Evolutionary conservation across 2,113 vertebrate species (phyloP).

Genomic region (Muntiacus muntjak): DNA sequence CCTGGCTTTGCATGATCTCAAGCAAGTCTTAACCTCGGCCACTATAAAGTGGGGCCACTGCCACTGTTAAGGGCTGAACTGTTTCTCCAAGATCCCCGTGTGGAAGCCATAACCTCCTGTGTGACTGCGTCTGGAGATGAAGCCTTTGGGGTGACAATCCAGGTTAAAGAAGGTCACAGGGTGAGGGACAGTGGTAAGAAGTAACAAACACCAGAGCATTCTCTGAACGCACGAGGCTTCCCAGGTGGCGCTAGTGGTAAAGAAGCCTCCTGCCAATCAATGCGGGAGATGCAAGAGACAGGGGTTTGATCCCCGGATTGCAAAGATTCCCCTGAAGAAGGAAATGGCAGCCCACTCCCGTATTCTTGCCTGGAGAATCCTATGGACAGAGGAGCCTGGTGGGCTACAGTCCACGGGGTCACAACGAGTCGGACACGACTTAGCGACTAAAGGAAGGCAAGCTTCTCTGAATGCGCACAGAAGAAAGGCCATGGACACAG

Average conservation of each 20-base stretch:
- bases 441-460: background rate
- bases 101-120: background rate
- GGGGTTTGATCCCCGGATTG: background rate
- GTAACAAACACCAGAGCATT: background rate
- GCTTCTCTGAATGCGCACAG: background rate
- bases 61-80: background rate
- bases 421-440: background rate
- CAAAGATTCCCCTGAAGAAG: background rate
- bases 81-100: background rate
- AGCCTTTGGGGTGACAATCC: background rate
- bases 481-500: background rate
- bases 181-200: background rate
- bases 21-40: background rate
- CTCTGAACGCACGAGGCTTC: background rate
- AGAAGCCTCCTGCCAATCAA: background rate
- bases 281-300: background rate
- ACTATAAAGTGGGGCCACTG: accelerated
- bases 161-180: background rate
- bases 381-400: background rate
- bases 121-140: background rate
- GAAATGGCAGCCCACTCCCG: background rate
- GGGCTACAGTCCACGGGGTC: background rate
- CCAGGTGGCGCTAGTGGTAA: background rate
- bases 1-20: background rate
- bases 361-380: background rate